A percentile compares a stretch with the other conserved stretches of the same genome.
phyloP scores from a whole-genome alignment of 2,888 invertebrate species.

The Lutraria lutraria region DNA sequence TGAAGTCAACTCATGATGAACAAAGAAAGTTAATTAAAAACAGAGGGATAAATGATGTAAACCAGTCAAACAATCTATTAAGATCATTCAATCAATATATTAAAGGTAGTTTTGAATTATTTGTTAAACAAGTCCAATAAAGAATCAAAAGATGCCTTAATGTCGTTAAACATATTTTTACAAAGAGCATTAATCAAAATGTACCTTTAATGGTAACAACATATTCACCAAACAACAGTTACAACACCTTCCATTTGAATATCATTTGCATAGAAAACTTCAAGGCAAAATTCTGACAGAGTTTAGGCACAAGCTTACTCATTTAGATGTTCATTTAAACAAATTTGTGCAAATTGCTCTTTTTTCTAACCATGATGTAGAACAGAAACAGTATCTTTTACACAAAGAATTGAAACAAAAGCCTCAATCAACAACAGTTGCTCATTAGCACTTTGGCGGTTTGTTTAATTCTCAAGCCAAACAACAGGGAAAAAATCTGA shows the following conservation, averaged over 20 bases:
- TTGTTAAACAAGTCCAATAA: too few relatives aligned
- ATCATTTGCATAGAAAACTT: neutral
- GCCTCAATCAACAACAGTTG: neutral
- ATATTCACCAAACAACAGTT: too few relatives aligned
- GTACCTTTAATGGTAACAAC: too few relatives aligned
- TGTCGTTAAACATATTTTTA: too few relatives aligned
- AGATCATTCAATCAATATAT: too few relatives aligned
- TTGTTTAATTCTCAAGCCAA: neutral
- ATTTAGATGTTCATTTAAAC: neutral
- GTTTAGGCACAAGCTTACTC: neutral
- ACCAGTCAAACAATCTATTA: neutral
- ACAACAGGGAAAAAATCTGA: neutral
- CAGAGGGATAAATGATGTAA: neutral
- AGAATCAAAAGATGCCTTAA: too few relatives aligned
- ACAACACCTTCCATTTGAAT: too few relatives aligned
- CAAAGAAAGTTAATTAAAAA: constrained; percentile 3
- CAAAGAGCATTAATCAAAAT: too few relatives aligned
- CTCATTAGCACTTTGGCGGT: neutral
- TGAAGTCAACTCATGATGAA: neutral
- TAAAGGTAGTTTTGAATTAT: too few relatives aligned
- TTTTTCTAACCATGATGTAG: neutral
- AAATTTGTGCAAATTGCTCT: neutral
- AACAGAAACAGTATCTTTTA: neutral
- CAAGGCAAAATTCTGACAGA: neutral
- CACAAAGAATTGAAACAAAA: neutral